These are phyloP conservation scores for human DNA, from an alignment of 2,113 vertebrate genomes.

Conservation along the genomic window DNA sequence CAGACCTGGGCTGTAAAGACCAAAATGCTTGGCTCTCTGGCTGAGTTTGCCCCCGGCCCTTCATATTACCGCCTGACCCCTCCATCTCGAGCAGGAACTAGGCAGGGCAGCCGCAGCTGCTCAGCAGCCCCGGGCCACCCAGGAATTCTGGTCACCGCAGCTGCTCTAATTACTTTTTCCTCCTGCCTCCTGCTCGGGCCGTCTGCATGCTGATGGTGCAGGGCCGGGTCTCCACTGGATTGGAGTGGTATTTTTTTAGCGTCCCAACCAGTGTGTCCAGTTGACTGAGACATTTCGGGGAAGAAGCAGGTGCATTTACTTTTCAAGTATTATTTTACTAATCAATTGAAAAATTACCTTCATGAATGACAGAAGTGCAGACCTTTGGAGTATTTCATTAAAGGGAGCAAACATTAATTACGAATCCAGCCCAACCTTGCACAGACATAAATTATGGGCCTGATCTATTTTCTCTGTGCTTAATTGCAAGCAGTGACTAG, in stretches of 20 bases:
- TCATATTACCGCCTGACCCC: neutral
- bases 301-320: conserved; percentile 94
- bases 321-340: conserved; percentile 95
- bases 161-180: conserved; percentile 84
- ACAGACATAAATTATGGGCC: conserved; percentile 93
- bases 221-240: conserved; percentile 82
- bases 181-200: conserved; percentile 72
- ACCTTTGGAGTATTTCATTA: conserved; percentile 93
- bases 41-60: no score
- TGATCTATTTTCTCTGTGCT: conserved; percentile 93
- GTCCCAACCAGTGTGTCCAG: conserved; percentile 89
- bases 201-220: conserved; percentile 84
- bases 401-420: conserved; percentile 91
- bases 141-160: conserved; percentile 80
- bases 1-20: neutral
- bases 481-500: conserved; percentile 92
- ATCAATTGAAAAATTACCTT: conserved; percentile 98
- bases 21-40: neutral
- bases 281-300: conserved; percentile 92
- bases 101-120: conserved; percentile 40
- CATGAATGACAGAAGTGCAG: conserved; percentile 92
- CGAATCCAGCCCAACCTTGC: conserved; percentile 86
- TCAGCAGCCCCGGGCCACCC: conserved; percentile 73
- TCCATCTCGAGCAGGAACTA: neutral
- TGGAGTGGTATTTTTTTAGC: conserved; percentile 87